Evolutionary conservation across 2,888 invertebrate species (phyloP).

Genomic region (Amphipoea oculea): DNA sequence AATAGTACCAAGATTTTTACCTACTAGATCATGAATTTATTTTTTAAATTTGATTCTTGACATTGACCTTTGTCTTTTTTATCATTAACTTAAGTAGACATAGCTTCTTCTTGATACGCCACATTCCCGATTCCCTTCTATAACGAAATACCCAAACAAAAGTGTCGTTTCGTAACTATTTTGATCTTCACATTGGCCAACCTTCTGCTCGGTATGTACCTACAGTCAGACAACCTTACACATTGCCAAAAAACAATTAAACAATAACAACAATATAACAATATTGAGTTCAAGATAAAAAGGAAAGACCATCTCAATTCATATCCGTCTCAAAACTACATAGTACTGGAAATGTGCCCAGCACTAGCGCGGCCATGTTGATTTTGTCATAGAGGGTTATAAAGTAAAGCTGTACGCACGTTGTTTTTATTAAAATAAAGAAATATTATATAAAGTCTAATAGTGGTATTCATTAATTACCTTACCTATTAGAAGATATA

Average conservation of each 20-base stretch:
- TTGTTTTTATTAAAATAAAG: neutral
- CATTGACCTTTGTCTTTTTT: neutral
- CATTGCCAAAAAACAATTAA: neutral
- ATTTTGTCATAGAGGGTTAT: too few relatives aligned
- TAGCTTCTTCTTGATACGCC: neutral
- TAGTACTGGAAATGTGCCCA: too few relatives aligned
- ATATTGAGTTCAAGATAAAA: neutral
- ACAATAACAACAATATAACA: too few relatives aligned
- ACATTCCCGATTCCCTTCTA: neutral
- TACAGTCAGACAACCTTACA: neutral
- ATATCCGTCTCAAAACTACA: neutral
- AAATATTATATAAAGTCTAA: neutral
- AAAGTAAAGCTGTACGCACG: neutral
- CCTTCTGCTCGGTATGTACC: neutral
- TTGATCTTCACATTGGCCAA: too few relatives aligned
- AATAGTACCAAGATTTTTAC: neutral
- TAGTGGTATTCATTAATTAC: neutral
- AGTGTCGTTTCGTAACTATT: too few relatives aligned
- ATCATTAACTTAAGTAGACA: neutral
- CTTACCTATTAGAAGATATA: too few relatives aligned
- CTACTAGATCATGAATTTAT: neutral
- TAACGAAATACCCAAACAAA: neutral
- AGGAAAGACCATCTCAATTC: neutral
- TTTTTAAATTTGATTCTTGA: neutral
- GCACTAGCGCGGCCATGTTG: too few relatives aligned